Evolutionary conservation across 2,888 invertebrate species (phyloP), one percentile per base, ranked within the genome.

Genomic region (Spisula subtruncata): DNA sequence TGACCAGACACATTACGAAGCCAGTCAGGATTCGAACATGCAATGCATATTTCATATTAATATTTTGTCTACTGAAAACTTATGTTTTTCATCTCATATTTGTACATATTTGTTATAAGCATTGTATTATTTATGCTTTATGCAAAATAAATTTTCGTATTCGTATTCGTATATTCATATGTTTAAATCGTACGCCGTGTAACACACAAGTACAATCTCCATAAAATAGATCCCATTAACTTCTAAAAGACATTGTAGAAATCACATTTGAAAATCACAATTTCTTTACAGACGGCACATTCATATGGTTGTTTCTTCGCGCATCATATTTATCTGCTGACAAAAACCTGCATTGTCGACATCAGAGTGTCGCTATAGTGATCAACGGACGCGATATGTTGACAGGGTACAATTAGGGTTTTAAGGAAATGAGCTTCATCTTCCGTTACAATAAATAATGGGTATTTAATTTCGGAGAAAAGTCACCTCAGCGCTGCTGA

Each of bases 361-460:
- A 75, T 75, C 25, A 32, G 12, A 32, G 32, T 35, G 75, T 75
- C 35, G 32, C 14, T 35, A 32, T 75, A 16, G 75, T 35, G 35
- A 54, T 35, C 6, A 54, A 41, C 80, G 80, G 85, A 85, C 48
- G 82, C 41, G 32, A n/a, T 51, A n/a, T 71, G 32, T 51, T 87
- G 87, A 87, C 87, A 87, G 75, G 82, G 14, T 87, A 35, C 87
- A 82, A 87, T 87, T 87, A 87, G 8, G 12, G 81, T 75, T 87
- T 87, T 60, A 41, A 51, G 46, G 35, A 82, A 87, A 51, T 75
- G 75, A 82, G 56, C n/a, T 66, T 8, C 32, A 54, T 75, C 41
- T 46, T 29, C 48, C 18, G 14, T 75, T 25, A 54, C 48, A 51
- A 81, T 82, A 87, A 87, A 71, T 75, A 75, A 87, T 66, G 32